These are phyloP conservation scores for Trilocha varians DNA, from an alignment of 2,888 invertebrate genomes.

Conservation along the genomic window DNA sequence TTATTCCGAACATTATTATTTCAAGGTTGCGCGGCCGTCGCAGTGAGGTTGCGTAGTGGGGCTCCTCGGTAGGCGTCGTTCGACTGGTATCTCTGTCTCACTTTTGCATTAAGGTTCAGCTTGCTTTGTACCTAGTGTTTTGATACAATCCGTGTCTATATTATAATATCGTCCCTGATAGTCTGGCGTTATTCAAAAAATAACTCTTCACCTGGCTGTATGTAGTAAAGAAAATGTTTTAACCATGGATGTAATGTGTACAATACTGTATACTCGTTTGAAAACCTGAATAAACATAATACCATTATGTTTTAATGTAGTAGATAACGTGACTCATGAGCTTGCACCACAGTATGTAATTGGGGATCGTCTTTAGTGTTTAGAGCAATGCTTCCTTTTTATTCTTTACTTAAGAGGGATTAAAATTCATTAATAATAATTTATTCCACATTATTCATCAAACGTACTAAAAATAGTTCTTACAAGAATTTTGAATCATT, in stretches of 20 bases:
- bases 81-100: constrained; percentile 64
- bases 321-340: constrained; percentile 37
- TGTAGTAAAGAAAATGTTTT: constrained; percentile 12
- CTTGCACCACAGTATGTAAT: constrained; percentile 25
- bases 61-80: constrained; percentile 70
- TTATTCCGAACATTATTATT: constrained; percentile 74
- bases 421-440: background rate
- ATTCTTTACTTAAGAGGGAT: background rate
- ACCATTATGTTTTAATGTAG: constrained; percentile 23
- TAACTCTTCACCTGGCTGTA: constrained; percentile 36
- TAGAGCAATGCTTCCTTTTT: constrained; percentile 32
- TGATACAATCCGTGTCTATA: constrained; percentile 52
- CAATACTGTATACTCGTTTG: constrained; percentile 24
- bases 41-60: constrained; percentile 71
- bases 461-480: too few species aligned
- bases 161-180: constrained; percentile 52
- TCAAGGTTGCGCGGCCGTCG: constrained; percentile 72
- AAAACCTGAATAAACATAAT: constrained; percentile 29
- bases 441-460: background rate
- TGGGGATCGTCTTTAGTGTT: constrained; percentile 21
- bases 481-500: constrained; percentile 5
- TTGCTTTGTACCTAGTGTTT: constrained; percentile 62
- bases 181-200: constrained; percentile 36
- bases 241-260: background rate
- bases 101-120: constrained; percentile 60